These are phyloP conservation scores for Microtus richardsoni DNA, from an alignment of 2,113 vertebrate species.

Conservation along the genomic window DNA sequence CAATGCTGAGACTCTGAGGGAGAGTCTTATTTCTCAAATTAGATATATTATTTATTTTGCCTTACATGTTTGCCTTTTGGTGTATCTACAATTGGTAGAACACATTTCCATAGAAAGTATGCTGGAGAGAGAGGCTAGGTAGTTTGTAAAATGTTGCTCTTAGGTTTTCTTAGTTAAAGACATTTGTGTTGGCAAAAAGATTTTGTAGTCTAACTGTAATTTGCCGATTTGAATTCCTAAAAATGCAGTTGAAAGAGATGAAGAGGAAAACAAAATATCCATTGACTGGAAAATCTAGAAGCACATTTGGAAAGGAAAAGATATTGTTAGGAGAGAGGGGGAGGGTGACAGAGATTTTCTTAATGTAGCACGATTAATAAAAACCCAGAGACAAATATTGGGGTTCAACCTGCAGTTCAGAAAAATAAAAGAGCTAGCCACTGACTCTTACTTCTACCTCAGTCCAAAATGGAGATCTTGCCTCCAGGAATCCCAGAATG, in stretches of 20 bases:
- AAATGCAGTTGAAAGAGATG: not conserved
- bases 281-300: not conserved
- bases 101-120: not conserved
- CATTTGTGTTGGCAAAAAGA: not conserved
- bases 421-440: no score
- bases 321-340: not conserved
- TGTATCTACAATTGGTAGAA: not conserved
- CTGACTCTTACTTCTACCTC: no score
- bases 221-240: not conserved
- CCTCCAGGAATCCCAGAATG: no score
- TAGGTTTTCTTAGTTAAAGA: not conserved
- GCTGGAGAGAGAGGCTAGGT: not conserved
- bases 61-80: not conserved
- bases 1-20: not conserved
- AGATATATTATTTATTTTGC: not conserved
- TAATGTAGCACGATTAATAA: no score
- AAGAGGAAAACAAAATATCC: not conserved
- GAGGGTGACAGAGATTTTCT: not conserved
- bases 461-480: no score
- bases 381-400: no score
- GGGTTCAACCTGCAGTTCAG: no score
- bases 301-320: not conserved
- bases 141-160: not conserved
- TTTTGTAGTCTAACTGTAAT: not conserved
- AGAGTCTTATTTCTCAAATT: not conserved